These are phyloP conservation scores for Petaurus breviceps DNA, from an alignment of 2,113 vertebrate genomes.

Conservation along the genomic window DNA sequence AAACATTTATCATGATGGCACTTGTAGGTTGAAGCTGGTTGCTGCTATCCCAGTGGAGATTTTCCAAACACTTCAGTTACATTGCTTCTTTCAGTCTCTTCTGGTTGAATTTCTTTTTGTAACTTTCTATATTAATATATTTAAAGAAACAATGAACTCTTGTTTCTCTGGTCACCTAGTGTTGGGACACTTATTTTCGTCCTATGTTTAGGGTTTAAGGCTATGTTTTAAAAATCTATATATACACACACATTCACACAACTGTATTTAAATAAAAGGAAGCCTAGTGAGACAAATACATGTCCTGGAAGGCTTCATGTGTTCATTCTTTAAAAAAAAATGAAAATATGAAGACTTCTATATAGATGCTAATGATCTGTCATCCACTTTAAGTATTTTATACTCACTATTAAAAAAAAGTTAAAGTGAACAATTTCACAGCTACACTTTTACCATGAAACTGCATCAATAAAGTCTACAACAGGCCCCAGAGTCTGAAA, in stretches of 20 bases:
- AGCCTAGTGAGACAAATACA: neutral
- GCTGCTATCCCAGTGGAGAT: conserved; percentile 47
- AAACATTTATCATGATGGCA: conserved; percentile 81
- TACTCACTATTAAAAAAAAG: conserved; percentile 41
- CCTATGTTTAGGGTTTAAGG: neutral
- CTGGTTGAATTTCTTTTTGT: conserved; percentile 72
- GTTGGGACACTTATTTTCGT: neutral
- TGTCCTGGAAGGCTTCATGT: neutral
- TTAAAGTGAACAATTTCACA: neutral
- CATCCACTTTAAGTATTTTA: conserved; percentile 11
- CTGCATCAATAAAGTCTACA: conserved; percentile 37
- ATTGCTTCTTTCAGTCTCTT: conserved; percentile 46
- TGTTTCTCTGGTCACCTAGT: neutral
- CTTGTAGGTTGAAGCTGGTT: conserved; percentile 68
- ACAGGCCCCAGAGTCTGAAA: conserved; percentile 7
- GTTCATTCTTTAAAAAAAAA: neutral
- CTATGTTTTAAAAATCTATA: neutral
- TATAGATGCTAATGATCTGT: neutral
- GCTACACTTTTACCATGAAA: conserved; percentile 14
- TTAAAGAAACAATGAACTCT: conserved; percentile 71
- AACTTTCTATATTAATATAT: conserved; percentile 60
- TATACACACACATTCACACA: neutral
- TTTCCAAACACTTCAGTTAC: conserved; percentile 71
- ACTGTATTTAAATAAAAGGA: neutral
- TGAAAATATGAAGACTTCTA: neutral